Conservation (phyloP, 2,888 invertebrate genomes). For the Dynastes tityus region DNA sequence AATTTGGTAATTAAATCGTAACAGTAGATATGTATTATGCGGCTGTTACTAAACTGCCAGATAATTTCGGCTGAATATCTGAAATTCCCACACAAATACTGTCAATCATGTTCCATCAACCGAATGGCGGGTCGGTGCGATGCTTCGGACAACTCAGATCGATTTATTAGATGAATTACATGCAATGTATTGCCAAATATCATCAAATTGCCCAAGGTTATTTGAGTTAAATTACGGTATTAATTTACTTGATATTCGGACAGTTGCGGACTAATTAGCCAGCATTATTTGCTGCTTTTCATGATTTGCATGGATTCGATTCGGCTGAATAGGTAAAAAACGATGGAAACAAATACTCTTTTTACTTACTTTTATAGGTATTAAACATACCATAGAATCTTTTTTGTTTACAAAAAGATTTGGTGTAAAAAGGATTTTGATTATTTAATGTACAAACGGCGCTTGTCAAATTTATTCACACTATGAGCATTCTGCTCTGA, state of each 20-base stretch:
- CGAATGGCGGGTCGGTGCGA: neutral
- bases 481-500: neutral
- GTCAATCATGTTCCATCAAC: neutral
- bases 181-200: neutral
- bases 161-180: slow-evolving; percentile 3
- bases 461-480: slow-evolving; percentile 14
- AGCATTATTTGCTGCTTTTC: slow-evolving; percentile 5
- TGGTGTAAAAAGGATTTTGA: no score
- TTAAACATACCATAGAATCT: no score
- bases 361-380: no score
- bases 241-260: slow-evolving; percentile 30
- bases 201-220: slow-evolving; percentile 15
- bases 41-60: no score
- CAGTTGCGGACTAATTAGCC: slow-evolving; percentile 25
- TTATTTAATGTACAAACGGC: neutral
- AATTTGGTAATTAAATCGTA: no score
- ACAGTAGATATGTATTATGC: no score
- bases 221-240: slow-evolving; percentile 26
- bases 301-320: slow-evolving; percentile 14
- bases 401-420: no score
- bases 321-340: neutral
- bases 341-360: no score
- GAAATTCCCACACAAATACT: neutral
- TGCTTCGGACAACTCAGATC: neutral
- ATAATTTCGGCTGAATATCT: slow-evolving; percentile 10